A percentile compares a stretch with the other conserved stretches of the same genome.
Evolutionary conservation across 2,113 vertebrate genomes (phyloP).

Genomic region (Lasiurus borealis): DNA sequence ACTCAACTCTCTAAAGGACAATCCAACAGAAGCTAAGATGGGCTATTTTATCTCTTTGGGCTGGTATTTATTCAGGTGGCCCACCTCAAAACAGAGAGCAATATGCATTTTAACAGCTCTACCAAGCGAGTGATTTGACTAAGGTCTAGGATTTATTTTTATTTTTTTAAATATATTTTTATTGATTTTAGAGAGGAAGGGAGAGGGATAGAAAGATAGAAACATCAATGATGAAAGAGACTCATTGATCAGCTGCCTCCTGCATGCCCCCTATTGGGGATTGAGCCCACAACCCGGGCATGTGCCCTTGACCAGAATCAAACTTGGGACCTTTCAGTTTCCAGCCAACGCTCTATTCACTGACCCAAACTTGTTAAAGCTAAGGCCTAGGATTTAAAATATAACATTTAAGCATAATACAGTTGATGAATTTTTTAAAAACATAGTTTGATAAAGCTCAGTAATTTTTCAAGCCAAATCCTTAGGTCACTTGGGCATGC

Average conservation of each 20-base stretch:
- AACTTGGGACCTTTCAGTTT: no score
- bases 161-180: no score
- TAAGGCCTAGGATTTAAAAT: constrained; percentile 24
- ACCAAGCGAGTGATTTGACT: background rate
- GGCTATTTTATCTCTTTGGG: background rate
- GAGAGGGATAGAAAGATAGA: no score
- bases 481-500: background rate
- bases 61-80: background rate
- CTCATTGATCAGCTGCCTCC: no score
- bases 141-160: background rate
- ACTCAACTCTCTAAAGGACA: background rate
- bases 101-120: constrained; percentile 3
- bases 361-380: no score
- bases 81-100: background rate
- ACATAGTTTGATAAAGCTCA: constrained; percentile 36
- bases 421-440: background rate
- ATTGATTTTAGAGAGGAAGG: no score
- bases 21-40: background rate
- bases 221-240: no score
- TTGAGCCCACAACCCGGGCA: no score
- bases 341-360: no score
- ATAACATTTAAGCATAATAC: background rate
- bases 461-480: constrained; percentile 36
- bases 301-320: no score
- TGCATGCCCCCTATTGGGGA: no score